These are phyloP conservation scores for Lampris incognitus DNA, from an alignment of 2,113 vertebrate genomes.

Conservation along the genomic window DNA sequence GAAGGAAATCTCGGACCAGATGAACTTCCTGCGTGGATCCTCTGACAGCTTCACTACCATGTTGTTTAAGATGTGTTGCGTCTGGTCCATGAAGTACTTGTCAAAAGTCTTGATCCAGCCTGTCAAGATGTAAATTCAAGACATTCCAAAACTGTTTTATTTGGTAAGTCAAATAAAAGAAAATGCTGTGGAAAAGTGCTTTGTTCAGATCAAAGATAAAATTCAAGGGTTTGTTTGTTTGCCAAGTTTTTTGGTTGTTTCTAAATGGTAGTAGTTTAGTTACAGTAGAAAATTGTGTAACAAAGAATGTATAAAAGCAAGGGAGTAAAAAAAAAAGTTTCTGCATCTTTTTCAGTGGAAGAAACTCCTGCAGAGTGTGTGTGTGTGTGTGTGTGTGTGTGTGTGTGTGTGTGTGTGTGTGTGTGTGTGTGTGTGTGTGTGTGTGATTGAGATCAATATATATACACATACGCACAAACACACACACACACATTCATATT, in stretches of 20 bases:
- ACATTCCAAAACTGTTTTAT: no score
- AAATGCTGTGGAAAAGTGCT: background rate
- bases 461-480: no score
- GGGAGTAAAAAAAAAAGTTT: slow-evolving; percentile 30
- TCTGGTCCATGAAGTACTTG: slow-evolving; percentile 97
- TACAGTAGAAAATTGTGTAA: slow-evolving; percentile 47
- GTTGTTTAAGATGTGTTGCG: slow-evolving; percentile 97
- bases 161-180: slow-evolving; percentile 9
- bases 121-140: slow-evolving; percentile 56
- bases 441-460: no score
- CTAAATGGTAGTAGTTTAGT: slow-evolving; percentile 1
- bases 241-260: no score
- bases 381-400: no score
- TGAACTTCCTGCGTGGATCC: slow-evolving; percentile 93
- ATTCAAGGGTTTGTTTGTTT: slow-evolving; percentile 68
- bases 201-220: slow-evolving; percentile 59
- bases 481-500: no score
- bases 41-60: slow-evolving; percentile 96
- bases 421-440: no score
- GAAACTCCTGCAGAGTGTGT: no score
- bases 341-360: slow-evolving; percentile 5
- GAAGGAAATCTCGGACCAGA: slow-evolving; percentile 97
- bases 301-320: slow-evolving; percentile 39
- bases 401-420: no score
- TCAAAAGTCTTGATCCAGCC: slow-evolving; percentile 99